phyloP scores from a whole-genome alignment of 2,888 invertebrate species.

The Heliconius hortense region DNA sequence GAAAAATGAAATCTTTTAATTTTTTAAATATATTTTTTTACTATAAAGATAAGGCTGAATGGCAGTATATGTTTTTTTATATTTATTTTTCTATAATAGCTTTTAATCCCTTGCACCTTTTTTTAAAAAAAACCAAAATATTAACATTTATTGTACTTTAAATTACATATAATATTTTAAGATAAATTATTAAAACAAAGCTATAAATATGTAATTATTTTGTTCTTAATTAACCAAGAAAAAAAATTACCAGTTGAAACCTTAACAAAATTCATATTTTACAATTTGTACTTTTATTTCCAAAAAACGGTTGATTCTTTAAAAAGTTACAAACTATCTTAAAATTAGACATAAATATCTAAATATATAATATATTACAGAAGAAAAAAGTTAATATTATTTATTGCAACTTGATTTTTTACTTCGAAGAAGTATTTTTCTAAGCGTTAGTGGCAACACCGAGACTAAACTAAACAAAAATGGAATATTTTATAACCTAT shows the following conservation, averaged over 20 bases:
- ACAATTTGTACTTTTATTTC: slow-evolving; percentile 37
- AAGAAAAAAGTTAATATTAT: slow-evolving; percentile 56
- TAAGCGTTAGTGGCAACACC: slow-evolving; percentile 31
- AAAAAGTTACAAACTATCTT: slow-evolving; percentile 46
- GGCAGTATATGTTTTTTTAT: slow-evolving; percentile 20
- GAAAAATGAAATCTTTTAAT: background rate
- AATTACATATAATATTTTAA: background rate
- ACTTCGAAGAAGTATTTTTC: slow-evolving; percentile 16
- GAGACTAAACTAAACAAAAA: slow-evolving; percentile 63
- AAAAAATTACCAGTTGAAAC: slow-evolving; percentile 34
- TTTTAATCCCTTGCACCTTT: background rate
- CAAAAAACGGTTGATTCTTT: slow-evolving; percentile 33
- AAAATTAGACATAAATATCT: slow-evolving; percentile 59
- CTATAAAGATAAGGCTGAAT: slow-evolving; percentile 24
- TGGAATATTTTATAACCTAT: slow-evolving; percentile 70
- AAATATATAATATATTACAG: slow-evolving; percentile 60
- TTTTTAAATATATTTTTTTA: slow-evolving; percentile 8
- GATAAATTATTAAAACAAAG: background rate
- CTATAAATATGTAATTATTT: background rate
- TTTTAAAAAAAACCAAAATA: background rate
- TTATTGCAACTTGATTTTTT: slow-evolving; percentile 66
- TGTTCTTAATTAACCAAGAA: background rate
- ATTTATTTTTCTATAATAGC: background rate
- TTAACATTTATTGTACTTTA: background rate
- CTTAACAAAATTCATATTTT: slow-evolving; percentile 27